Conservation (phyloP, 2,113 vertebrate species). For the Micromys minutus region DNA sequence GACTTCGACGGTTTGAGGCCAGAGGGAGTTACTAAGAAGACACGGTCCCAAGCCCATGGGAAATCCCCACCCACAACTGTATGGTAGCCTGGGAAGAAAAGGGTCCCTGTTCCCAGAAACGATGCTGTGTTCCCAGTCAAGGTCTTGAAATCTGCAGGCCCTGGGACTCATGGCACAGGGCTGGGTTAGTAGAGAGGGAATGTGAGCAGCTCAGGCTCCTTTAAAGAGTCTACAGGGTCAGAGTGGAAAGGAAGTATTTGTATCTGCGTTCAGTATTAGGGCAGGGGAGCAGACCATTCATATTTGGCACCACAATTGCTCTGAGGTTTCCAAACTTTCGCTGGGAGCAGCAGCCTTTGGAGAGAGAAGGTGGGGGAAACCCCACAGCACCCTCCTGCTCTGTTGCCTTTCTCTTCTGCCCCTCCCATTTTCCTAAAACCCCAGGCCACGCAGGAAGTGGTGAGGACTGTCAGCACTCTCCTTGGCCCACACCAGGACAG, state of each 20-base stretch:
- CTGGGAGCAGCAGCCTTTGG: neutral
- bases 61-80: neutral
- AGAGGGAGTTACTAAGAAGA: slow-evolving; percentile 12
- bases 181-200: accelerated
- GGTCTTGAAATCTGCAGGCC: neutral
- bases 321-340: neutral
- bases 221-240: neutral
- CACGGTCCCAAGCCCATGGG: neutral
- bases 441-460: neutral
- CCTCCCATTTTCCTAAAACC: too few relatives aligned
- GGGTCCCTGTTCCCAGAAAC: neutral
- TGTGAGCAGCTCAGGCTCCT: neutral
- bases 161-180: neutral
- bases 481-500: neutral
- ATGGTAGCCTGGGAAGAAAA: neutral
- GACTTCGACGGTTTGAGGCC: neutral
- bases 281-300: neutral
- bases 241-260: accelerated
- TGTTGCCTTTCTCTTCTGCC: accelerated
- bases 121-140: neutral
- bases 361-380: neutral
- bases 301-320: neutral
- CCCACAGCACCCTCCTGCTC: accelerated
- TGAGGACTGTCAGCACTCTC: neutral
- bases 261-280: neutral